These are phyloP conservation scores for Parapsyche elsis DNA, from an alignment of 1,140 invertebrate species.

Conservation along the genomic window DNA sequence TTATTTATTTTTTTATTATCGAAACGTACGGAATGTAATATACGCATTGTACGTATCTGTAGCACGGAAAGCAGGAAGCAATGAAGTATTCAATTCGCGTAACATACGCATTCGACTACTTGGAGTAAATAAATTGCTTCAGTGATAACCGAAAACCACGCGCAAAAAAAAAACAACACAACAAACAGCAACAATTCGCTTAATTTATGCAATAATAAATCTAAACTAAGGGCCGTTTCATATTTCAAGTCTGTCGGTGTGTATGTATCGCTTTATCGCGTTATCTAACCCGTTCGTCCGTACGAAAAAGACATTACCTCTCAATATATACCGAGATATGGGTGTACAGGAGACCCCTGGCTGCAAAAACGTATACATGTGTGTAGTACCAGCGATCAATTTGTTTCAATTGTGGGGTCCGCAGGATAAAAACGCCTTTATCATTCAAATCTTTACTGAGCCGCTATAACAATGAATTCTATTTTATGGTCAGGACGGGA, in stretches of 20 bases:
- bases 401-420: constrained; percentile 36
- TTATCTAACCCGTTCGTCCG: neutral
- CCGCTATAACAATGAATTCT: constrained; percentile 45
- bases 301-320: constrained; percentile 8
- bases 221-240: neutral
- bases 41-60: neutral
- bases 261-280: constrained; percentile 5
- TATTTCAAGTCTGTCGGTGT: neutral
- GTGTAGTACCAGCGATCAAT: constrained; percentile 28
- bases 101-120: neutral
- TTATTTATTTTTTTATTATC: neutral
- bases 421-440: constrained; percentile 38
- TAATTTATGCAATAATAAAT: constrained; percentile 21
- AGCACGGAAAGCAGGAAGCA: neutral
- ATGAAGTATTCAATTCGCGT: constrained; percentile 9
- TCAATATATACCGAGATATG: neutral
- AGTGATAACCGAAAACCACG: neutral
- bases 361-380: neutral
- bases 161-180: neutral
- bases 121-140: neutral
- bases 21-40: neutral
- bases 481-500: constrained; percentile 37
- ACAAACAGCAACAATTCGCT: neutral
- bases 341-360: neutral
- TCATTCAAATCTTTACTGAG: constrained; percentile 47